These are phyloP conservation scores for Piaya cayana DNA, from an alignment of 2,113 vertebrate species.

Conservation along the genomic window DNA sequence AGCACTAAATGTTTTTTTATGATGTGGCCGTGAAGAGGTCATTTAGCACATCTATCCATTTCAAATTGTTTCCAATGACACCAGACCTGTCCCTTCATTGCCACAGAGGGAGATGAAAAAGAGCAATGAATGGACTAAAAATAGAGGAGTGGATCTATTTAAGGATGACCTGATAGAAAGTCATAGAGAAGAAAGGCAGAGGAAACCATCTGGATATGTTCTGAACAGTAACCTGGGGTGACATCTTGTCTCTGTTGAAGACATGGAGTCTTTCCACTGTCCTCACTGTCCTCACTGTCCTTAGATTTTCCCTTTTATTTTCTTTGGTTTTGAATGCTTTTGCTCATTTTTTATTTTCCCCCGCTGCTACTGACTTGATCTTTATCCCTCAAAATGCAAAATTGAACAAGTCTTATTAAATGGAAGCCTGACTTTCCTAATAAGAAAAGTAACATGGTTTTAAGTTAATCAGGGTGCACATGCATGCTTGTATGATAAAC, in stretches of 20 bases:
- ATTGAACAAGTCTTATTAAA: not conserved
- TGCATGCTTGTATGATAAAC: not conserved
- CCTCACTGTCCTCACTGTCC: not conserved
- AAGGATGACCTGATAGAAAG: constrained; percentile 49
- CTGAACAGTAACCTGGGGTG: constrained; percentile 33
- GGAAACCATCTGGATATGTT: constrained; percentile 44
- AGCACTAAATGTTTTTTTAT: not conserved
- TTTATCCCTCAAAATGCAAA: not conserved
- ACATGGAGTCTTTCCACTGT: not conserved
- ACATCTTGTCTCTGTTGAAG: constrained; percentile 5
- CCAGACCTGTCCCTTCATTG: constrained; percentile 12
- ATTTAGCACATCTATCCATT: constrained; percentile 53
- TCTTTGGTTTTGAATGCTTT: not conserved
- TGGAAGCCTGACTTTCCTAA: not conserved
- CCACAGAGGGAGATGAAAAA: constrained; percentile 33
- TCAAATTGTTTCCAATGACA: constrained; percentile 45
- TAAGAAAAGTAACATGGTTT: not conserved
- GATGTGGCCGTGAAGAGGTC: constrained; percentile 24
- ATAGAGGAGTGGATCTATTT: constrained; percentile 61
- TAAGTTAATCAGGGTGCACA: not conserved
- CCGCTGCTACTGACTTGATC: not conserved
- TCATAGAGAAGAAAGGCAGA: constrained; percentile 17
- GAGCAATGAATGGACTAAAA: constrained; percentile 65
- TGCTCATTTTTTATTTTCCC: not conserved
- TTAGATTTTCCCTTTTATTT: not conserved